phyloP scores from a whole-genome alignment of 2,888 invertebrate species.

The Tryphoninae sp. region DNA sequence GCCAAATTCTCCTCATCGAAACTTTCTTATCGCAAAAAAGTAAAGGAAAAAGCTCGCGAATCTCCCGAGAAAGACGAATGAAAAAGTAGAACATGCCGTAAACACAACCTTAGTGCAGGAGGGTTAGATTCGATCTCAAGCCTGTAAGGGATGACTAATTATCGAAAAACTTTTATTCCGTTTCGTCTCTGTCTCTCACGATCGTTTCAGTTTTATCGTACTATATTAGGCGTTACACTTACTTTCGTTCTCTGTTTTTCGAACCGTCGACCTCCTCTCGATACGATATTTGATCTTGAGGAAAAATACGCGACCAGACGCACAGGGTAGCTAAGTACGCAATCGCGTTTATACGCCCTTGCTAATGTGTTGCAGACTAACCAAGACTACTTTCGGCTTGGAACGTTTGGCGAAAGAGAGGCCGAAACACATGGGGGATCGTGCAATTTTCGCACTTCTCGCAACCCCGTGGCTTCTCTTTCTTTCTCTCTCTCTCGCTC shows the following conservation, averaged over 20 bases:
- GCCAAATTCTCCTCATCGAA: conserved; percentile 30
- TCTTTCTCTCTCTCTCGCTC: neutral
- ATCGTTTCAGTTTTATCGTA: conserved; percentile 3
- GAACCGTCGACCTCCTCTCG: neutral
- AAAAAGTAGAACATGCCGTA: conserved; percentile 31
- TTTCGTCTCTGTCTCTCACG: neutral
- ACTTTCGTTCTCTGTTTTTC: neutral
- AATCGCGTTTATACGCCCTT: neutral
- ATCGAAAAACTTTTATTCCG: conserved; percentile 51
- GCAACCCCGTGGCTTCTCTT: conserved; percentile 30
- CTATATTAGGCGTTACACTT: neutral
- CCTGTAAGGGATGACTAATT: conserved; percentile 44
- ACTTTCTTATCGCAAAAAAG: conserved; percentile 30
- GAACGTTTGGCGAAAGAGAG: conserved; percentile 24
- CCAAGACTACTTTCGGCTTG: conserved; percentile 4
- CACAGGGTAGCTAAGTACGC: neutral
- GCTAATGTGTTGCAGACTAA: neutral
- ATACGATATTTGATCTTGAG: neutral
- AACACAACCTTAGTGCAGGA: conserved; percentile 5
- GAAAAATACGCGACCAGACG: conserved; percentile 52
- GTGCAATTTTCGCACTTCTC: conserved; percentile 36
- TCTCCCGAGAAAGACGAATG: conserved; percentile 25
- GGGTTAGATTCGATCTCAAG: conserved; percentile 18
- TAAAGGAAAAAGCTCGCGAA: conserved; percentile 18
- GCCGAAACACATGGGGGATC: conserved; percentile 23